phyloP scores from a whole-genome alignment of 2,113 vertebrate genomes.

The Ceyx cyanopectus region DNA sequence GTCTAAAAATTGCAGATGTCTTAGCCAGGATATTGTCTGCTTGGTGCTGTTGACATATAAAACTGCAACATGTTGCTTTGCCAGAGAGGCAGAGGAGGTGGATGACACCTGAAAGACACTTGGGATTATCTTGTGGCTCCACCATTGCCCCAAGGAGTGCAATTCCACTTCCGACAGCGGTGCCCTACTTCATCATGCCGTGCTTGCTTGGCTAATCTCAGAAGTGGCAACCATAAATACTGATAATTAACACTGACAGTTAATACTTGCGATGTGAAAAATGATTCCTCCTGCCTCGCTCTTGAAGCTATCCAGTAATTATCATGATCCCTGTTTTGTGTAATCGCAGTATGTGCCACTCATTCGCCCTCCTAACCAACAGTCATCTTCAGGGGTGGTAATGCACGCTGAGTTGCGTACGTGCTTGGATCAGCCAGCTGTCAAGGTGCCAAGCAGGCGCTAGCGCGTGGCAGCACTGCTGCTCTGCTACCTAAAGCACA shows the following conservation, averaged over 20 bases:
- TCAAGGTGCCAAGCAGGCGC: rapidly evolving
- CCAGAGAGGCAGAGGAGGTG: not conserved
- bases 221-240: constrained; percentile 33
- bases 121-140: not conserved
- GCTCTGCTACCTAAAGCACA: not conserved
- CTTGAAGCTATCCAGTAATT: constrained; percentile 32
- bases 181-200: not conserved
- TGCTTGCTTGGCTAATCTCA: constrained; percentile 20
- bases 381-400: not conserved
- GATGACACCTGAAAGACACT: not conserved
- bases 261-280: constrained; percentile 18
- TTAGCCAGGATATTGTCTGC: not conserved
- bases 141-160: not conserved
- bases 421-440: not conserved
- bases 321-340: not conserved
- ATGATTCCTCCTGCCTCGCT: constrained; percentile 1
- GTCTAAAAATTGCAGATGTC: not conserved
- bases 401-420: not conserved
- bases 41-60: not conserved
- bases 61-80: not conserved
- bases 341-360: not conserved
- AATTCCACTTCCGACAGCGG: not conserved
- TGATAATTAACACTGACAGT: constrained; percentile 43
- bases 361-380: not conserved
- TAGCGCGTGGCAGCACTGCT: rapidly evolving